phyloP scores from a whole-genome alignment of 1,140 invertebrate genomes.

The Bilobella aurantiaca region DNA sequence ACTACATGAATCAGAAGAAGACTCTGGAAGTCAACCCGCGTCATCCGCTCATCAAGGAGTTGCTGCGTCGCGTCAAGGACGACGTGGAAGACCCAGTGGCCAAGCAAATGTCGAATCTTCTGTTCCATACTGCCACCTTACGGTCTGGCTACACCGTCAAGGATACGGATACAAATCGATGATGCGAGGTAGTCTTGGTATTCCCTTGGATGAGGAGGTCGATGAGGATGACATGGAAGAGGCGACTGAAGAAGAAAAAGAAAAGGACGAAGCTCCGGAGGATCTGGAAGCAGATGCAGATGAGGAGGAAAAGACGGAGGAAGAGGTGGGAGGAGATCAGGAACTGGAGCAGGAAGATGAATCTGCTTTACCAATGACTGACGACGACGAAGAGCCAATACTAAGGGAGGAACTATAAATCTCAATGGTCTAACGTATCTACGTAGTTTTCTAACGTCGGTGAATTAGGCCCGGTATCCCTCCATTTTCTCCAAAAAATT shows the following conservation, averaged over 20 bases:
- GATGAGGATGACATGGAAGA: conserved; percentile 33
- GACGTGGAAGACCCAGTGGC: conserved; percentile 69
- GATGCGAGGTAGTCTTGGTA: conserved; percentile 69
- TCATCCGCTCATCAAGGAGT: conserved; percentile 88
- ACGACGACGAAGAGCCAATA: neutral
- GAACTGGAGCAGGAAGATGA: neutral
- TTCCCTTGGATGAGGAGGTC: conserved; percentile 61
- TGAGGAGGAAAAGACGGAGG: neutral
- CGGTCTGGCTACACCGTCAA: conserved; percentile 78
- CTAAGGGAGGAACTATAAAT: neutral
- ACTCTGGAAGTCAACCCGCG: conserved; percentile 94
- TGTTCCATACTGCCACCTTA: conserved; percentile 88
- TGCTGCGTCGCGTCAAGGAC: conserved; percentile 68
- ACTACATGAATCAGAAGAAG: conserved; percentile 94
- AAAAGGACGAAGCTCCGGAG: conserved; percentile 30
- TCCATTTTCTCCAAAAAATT: neutral
- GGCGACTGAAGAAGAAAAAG: conserved; percentile 26
- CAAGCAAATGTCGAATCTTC: conserved; percentile 75
- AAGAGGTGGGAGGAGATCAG: neutral
- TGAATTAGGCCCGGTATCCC: neutral
- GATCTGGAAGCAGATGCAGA: conserved; percentile 27
- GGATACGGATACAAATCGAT: conserved; percentile 77
- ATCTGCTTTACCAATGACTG: neutral
- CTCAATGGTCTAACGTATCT: neutral
- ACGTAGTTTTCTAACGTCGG: neutral